Conservation (phyloP, 2,113 vertebrate genomes). For the Hyaena hyaena region DNA sequence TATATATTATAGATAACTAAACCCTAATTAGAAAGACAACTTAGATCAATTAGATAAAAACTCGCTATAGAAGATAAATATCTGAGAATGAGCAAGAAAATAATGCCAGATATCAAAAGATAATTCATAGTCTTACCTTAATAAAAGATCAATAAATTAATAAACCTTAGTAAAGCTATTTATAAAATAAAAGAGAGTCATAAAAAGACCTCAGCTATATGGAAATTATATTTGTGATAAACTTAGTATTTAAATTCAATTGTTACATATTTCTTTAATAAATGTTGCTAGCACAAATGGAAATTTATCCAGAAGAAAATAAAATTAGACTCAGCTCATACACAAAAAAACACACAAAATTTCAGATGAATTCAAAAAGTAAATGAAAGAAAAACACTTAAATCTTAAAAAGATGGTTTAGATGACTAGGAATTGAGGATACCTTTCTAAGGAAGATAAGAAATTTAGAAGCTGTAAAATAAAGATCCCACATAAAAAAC, state of each 20-base stretch:
- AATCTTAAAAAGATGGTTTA: not conserved
- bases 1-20: not conserved
- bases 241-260: not conserved
- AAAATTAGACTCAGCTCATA: not conserved
- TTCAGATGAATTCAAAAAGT: not conserved
- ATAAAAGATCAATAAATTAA: too few species aligned
- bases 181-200: not conserved
- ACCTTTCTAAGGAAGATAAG: not conserved
- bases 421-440: not conserved
- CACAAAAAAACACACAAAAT: not conserved
- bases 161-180: not conserved
- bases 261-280: not conserved
- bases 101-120: not conserved
- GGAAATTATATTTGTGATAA: not conserved
- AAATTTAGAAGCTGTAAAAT: not conserved
- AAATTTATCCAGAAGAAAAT: constrained; percentile 12
- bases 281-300: not conserved
- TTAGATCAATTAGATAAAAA: not conserved
- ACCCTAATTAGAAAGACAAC: not conserved
- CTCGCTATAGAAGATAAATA: not conserved
- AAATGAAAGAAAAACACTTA: not conserved
- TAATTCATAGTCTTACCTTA: not conserved
- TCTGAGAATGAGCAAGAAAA: not conserved
- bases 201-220: not conserved
- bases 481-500: not conserved